Evolutionary conservation across 2,797 vertebrate species (phyloP), one percentile per base, ranked within the genome.

Genomic region (Anabas testudineus): DNA sequence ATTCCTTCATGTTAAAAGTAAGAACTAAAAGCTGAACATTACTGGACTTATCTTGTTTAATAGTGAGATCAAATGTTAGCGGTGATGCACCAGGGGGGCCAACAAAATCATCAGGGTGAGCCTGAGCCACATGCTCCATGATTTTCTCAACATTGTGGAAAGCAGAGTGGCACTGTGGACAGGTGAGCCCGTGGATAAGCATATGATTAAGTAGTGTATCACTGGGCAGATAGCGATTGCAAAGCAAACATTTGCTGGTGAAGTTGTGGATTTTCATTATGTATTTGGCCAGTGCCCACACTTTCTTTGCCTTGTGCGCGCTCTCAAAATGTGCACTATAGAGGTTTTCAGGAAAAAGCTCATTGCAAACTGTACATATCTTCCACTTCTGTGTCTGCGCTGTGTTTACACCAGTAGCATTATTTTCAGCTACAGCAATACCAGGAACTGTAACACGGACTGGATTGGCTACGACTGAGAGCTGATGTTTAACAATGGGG

Each of bases 211-310:
- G 96, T 87, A 99, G 90, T 0, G 97, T 97, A 74, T 98, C 97
- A 32, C 97, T 99, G 84, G 97, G 97, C 79, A 99, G 90, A 80
- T 99, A 99, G 64, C 97, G 95, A 72, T 99, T 99, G 93, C 98
- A 99, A 88, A 98, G 97, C 88, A 99, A 94, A 93, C 98, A 99
- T 94, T 99, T 99, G 92, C 98, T 99, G 76, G 98, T 99, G 76
- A 99, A 99, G 91, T 98, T 99, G 92, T 99, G 97, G 90, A 99
- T 99, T 92, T 99, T 99, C 97, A 99, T 97, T 62, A 99, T 99
- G 84, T 99, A 99, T 90, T 98, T 99, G 58, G 98, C 98, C 80
- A 98, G 95, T 0, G 97, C 97, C 69, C 97, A 97, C 66, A 99
- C 95, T 92, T 97, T 99, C 90, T 98, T 97, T 0, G 97, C 97